These are phyloP conservation scores for Amblyopsis hoosieri DNA, from an alignment of 2,797 vertebrate species.

Conservation along the genomic window DNA sequence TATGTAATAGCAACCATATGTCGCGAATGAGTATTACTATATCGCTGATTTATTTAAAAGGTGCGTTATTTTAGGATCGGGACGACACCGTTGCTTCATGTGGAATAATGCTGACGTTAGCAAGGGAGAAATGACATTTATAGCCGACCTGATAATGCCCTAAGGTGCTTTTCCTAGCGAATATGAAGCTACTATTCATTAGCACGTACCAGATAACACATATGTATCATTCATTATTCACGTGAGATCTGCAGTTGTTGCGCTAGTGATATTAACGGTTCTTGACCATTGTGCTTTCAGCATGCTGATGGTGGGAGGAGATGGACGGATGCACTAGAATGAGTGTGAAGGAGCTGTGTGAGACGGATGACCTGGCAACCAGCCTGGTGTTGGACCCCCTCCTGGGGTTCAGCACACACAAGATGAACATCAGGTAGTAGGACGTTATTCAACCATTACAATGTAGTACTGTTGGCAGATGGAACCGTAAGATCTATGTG, in stretches of 20 bases:
- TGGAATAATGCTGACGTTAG: neutral
- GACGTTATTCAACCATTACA: too few relatives aligned
- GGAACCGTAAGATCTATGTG: too few relatives aligned
- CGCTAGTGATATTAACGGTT: slow-evolving; percentile 12
- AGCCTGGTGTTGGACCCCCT: slow-evolving; percentile 89
- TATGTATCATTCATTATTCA: neutral
- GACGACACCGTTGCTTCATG: neutral
- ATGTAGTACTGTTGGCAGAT: neutral
- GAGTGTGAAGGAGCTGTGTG: slow-evolving; percentile 92
- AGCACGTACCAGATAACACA: neutral
- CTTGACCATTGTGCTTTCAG: slow-evolving; percentile 58
- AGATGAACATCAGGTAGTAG: slow-evolving; percentile 92
- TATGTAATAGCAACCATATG: too few relatives aligned
- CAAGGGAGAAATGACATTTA: neutral
- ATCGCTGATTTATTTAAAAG: neutral
- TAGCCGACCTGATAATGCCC: too few relatives aligned
- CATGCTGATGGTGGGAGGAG: slow-evolving; percentile 85
- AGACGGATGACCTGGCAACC: slow-evolving; percentile 92
- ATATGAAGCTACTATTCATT: neutral
- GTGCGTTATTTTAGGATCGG: too few relatives aligned
- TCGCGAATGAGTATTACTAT: too few relatives aligned
- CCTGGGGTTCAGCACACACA: slow-evolving; percentile 91
- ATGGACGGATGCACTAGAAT: slow-evolving; percentile 90
- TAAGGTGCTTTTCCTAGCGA: neutral
- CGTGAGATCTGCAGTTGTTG: slow-evolving; percentile 17